Evolutionary conservation across 1,140 invertebrate species (phyloP), one percentile per base, ranked within the genome.

Genomic region (Araneus ventricosus): DNA sequence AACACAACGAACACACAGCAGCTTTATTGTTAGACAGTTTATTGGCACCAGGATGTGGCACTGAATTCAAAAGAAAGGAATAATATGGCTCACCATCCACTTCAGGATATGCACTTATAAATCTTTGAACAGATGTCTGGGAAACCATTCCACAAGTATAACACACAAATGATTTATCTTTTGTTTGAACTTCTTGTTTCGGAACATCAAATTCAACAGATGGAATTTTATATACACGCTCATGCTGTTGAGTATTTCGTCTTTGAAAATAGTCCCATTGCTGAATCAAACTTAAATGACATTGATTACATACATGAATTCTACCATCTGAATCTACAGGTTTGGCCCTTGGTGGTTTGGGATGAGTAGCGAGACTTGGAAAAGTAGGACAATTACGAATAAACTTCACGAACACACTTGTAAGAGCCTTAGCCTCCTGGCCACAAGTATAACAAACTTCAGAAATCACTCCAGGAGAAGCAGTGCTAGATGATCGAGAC

Each of bases 31-130:
- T 97, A 95, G 97, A 97, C 93, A 99, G 97, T 45, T 98, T 97
- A 96, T 97, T 97, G 94, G 98, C 97, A 94, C 98, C 98, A 80
- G 97, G 96, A 63, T 97, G 97, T 88, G 97, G 96, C 95, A 97
- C 97, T 94, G 98, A 95, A 94, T 96, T 96, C 94, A 97, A 97
- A 90, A 99, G 97, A 95, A 98, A 98, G 1, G 98, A 98, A 96
- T 98, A 99, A 95, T 97, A 98, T 37, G 98, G 97, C 95, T 99
- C 98, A 95, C 94, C 97, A 95, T 98, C 97, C 2, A 97, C 96
- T 96, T 98, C 98, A 61, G 97, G 96, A 95, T 97, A 97, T 95
- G 98, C 98, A 95, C 98, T 98, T n/a, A 98, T 96, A 86, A 98
- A 93, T 96, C 95, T 98, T 96, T 96, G 97, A 96, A 95, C 95